Conservation (phyloP, 1,140 invertebrate genomes). For the Halyomorpha halys region DNA sequence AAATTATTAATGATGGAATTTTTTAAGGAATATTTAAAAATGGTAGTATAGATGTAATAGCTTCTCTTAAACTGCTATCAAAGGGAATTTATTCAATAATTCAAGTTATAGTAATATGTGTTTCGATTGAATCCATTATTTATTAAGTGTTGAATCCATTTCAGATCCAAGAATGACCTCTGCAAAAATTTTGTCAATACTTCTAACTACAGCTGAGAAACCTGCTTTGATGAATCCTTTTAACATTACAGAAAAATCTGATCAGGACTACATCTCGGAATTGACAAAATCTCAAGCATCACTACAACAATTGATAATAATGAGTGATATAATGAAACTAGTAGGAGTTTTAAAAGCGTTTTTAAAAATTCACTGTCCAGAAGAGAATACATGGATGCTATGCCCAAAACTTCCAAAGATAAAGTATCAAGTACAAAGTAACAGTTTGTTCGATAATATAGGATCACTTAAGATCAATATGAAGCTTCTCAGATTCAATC, state of each 20-base stretch:
- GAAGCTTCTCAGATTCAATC: constrained; percentile 14
- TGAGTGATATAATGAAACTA: constrained; percentile 21
- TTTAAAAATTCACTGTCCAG: constrained; percentile 19
- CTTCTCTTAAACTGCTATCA: too few species aligned
- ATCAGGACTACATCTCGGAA: not conserved
- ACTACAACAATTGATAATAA: constrained; percentile 8
- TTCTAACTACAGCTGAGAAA: constrained; percentile 15
- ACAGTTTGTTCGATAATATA: not conserved
- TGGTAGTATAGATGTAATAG: too few species aligned
- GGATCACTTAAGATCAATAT: not conserved
- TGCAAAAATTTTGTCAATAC: constrained; percentile 14
- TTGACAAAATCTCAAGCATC: constrained; percentile 10
- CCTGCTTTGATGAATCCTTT: constrained; percentile 15
- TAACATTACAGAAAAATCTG: constrained; percentile 13
- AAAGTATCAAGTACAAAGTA: not conserved
- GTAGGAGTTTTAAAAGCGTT: constrained; percentile 22
- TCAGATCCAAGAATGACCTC: not conserved
- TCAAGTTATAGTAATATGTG: too few species aligned
- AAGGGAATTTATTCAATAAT: too few species aligned
- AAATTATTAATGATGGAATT: too few species aligned
- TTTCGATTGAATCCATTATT: not conserved
- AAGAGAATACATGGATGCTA: constrained; percentile 1
- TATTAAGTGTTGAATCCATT: not conserved
- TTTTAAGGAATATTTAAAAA: too few species aligned
- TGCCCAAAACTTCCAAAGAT: constrained; percentile 18